Evolutionary conservation across 2,113 vertebrate species (phyloP).

Genomic region (Dolichotis patagonum): DNA sequence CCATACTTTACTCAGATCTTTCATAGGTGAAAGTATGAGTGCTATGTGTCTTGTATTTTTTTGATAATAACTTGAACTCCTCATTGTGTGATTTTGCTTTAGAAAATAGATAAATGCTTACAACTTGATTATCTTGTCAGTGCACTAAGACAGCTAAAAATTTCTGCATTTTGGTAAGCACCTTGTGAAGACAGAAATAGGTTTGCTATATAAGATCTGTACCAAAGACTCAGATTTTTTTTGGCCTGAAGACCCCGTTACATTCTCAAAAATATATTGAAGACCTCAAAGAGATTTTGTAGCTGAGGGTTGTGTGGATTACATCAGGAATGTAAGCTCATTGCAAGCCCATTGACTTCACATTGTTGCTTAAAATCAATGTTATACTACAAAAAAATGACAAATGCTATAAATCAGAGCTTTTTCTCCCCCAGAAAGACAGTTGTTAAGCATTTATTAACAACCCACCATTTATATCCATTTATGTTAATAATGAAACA

Average conservation of each 20-base stretch:
- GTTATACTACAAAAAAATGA: background rate
- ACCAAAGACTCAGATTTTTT: background rate
- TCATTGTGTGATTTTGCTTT: background rate
- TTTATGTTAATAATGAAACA: background rate
- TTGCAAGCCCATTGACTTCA: background rate
- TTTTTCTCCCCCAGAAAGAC: conserved; percentile 22
- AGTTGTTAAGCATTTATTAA: conserved; percentile 40
- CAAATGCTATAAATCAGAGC: conserved; percentile 11
- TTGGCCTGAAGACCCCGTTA: background rate
- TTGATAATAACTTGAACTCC: background rate
- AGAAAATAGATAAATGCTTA: background rate
- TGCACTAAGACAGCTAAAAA: background rate
- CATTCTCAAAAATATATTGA: conserved; percentile 9
- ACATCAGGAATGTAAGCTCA: background rate
- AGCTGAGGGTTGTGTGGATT: background rate
- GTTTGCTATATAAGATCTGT: background rate
- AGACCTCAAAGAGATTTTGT: background rate
- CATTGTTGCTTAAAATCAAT: conserved; percentile 44
- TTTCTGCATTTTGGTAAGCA: background rate
- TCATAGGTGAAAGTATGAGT: background rate
- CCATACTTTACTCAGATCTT: background rate
- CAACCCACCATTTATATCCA: background rate
- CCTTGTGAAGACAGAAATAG: background rate
- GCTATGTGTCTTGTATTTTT: background rate
- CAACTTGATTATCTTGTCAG: background rate